Evolutionary conservation across 2,113 vertebrate species (phyloP), one percentile per base, ranked within the genome.

Genomic region (Tetrao urogallus): DNA sequence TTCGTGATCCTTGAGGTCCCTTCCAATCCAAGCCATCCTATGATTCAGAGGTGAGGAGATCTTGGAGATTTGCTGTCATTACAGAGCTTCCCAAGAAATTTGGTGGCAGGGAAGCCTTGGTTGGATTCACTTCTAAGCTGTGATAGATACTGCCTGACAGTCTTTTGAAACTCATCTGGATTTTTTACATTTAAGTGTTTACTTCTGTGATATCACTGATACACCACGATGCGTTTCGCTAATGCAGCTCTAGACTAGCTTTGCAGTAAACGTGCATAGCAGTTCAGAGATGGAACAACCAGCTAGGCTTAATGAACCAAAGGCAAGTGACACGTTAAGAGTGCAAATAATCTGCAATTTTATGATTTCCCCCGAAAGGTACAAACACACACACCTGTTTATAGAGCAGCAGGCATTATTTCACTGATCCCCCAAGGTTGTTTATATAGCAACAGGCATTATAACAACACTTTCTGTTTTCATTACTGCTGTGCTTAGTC

Each of bases 381-480:
- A 94, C 84, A 95, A 95, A 82, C 94, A 92, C 88, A 52, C 34
- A 58, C 66, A 95, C 74, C 48, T 93, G 87, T 96, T n/a, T 92
- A 50, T 84, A 22, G 86, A 91, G 93, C 90, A 96, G 82, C 91
- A 94, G 89, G 92, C 93, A 57, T 92, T 91, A 93, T 95, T 96
- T 92, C 86, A 67, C 57, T 58, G 90, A 87, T 92, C 42, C 84
- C 84, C 82, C 93, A 36, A 66, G 91, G 85, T 38, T 96, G 93
- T 90, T 92, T 96, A 54, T 95, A 90, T 90, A 96, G 94, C 86
- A 91, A 94, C 94, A 88, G 75, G 90, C 93, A 86, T 97, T 94
- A 66, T 79, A 94, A 73, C 83, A 79, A 88, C 85, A 72, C 82
- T 96, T 97, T 94, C 72, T 89, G 5, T 94, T 97, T 96, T 94